Evolutionary conservation across 2,888 invertebrate species (phyloP).

Genomic region (Yponomeuta evonymella): DNA sequence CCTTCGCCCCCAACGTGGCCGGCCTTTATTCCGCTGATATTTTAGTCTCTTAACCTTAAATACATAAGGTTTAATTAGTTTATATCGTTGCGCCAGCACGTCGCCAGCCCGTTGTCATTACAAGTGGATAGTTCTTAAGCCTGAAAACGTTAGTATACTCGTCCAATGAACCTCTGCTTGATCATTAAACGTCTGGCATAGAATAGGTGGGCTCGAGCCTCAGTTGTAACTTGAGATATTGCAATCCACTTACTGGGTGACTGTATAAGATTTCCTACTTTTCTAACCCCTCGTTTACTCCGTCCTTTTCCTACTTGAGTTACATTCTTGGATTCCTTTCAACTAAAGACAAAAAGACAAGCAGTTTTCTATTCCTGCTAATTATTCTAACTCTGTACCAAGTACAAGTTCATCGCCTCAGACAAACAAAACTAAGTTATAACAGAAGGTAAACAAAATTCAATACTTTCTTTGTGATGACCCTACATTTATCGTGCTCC

Average conservation of each 20-base stretch:
- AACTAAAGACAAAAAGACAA: background rate
- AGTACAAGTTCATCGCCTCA: background rate
- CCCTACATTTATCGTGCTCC: too few species aligned
- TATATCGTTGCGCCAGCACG: too few species aligned
- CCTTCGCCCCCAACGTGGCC: too few species aligned
- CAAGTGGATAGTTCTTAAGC: background rate
- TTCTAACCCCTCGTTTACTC: constrained; percentile 1
- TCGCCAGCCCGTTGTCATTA: too few species aligned
- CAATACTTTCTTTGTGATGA: too few species aligned
- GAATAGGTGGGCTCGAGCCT: background rate
- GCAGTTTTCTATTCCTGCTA: background rate
- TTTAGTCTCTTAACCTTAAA: too few species aligned
- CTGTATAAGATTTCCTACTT: constrained; percentile 1
- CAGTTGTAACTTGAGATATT: constrained; percentile 11
- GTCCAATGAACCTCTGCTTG: too few species aligned
- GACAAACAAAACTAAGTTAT: too few species aligned
- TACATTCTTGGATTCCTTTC: background rate
- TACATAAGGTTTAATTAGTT: too few species aligned
- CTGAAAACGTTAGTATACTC: background rate
- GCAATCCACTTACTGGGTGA: constrained; percentile 12
- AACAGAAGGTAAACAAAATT: too few species aligned
- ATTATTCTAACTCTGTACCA: background rate
- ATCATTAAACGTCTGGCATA: too few species aligned
- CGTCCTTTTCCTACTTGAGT: background rate
- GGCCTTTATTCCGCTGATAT: too few species aligned